A percentile compares a stretch with the other conserved stretches of the same genome.
Conservation (phyloP, 1,140 invertebrate genomes). For the Zophobas atratus region DNA sequence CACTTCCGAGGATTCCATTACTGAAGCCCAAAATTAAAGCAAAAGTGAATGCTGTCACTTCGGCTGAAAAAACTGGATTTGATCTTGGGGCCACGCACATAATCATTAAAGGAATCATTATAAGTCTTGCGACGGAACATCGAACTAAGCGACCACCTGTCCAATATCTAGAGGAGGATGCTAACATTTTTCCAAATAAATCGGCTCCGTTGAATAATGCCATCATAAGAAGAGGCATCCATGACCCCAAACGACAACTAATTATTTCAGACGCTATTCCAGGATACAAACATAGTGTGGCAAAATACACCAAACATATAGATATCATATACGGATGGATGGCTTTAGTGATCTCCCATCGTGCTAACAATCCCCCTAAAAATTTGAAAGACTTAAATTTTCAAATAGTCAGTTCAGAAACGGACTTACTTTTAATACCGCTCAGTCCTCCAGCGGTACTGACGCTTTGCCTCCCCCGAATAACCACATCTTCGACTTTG, state of each 20-base stretch:
- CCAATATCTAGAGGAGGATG: conserved; percentile 86
- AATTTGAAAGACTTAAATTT: conserved; percentile 43
- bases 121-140: conserved; percentile 71
- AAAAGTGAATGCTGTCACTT: conserved; percentile 79
- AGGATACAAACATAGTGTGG: conserved; percentile 90
- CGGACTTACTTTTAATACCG: conserved; percentile 29
- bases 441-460: conserved; percentile 55
- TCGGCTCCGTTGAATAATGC: conserved; percentile 89
- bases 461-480: conserved; percentile 73
- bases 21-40: conserved; percentile 85
- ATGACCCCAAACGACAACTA: conserved; percentile 85
- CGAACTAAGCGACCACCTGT: conserved; percentile 80
- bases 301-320: conserved; percentile 89
- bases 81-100: conserved; percentile 84
- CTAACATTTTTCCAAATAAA: conserved; percentile 85
- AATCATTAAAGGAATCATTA: conserved; percentile 86
- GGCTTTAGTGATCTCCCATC: conserved; percentile 83
- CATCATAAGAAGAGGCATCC: conserved; percentile 95
- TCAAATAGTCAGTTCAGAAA: conserved; percentile 1
- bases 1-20: conserved; percentile 90
- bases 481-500: conserved; percentile 87
- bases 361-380: conserved; percentile 77
- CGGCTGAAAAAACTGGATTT: conserved; percentile 80
- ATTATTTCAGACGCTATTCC: conserved; percentile 91
- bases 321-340: conserved; percentile 93